phyloP scores from a whole-genome alignment of 1,140 invertebrate genomes.

The Drosophila obscura region DNA sequence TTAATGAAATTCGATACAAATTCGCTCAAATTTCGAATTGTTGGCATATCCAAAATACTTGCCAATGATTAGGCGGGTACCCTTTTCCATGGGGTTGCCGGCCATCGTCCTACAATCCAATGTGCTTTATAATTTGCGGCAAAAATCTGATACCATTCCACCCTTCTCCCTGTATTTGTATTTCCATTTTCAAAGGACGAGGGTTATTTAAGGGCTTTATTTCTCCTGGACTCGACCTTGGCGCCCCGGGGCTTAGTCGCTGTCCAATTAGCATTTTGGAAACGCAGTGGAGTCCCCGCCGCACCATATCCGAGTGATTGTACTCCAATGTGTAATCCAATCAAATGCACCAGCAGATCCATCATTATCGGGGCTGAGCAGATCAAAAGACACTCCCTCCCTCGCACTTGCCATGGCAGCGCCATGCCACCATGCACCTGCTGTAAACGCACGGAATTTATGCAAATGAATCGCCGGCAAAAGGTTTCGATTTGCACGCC shows the following conservation, averaged over 20 bases:
- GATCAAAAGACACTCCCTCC: constrained; percentile 53
- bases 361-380: constrained; percentile 52
- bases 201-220: constrained; percentile 15
- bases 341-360: constrained; percentile 62
- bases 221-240: constrained; percentile 38
- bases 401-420: constrained; percentile 32
- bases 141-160: too few species aligned
- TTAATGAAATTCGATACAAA: not conserved
- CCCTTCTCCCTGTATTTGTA: not conserved
- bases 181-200: constrained; percentile 14
- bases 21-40: too few species aligned
- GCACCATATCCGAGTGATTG: not conserved
- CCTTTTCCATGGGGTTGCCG: too few species aligned
- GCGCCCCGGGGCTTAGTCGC: constrained; percentile 14
- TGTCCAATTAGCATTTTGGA: constrained; percentile 63
- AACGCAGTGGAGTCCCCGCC: constrained; percentile 19
- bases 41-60: too few species aligned
- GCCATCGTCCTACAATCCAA: too few species aligned
- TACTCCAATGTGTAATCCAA: constrained; percentile 65
- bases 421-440: constrained; percentile 28
- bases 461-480: constrained; percentile 55
- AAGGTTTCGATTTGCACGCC: constrained; percentile 51
- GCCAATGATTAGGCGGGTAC: too few species aligned
- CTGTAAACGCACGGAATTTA: constrained; percentile 57
- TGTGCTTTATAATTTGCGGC: too few species aligned